Evolutionary conservation across 2,113 vertebrate genomes (phyloP).

Genomic region (Nothoprocta perdicaria): DNA sequence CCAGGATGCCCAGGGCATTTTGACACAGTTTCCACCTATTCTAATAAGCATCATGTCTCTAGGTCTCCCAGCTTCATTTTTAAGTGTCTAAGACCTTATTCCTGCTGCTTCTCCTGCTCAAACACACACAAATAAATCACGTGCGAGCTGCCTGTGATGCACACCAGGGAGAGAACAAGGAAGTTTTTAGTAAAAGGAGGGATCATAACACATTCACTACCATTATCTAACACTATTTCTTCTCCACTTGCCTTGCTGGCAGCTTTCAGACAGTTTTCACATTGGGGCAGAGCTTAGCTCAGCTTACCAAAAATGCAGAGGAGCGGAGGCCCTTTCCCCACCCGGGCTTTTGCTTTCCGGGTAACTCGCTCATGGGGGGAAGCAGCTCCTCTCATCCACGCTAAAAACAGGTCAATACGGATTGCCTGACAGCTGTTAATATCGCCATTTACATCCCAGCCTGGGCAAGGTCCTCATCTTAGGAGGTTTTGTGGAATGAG

Average conservation of each 20-base stretch:
- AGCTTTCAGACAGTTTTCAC: background rate
- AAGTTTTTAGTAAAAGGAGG: slow-evolving; percentile 44
- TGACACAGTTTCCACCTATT: slow-evolving; percentile 12
- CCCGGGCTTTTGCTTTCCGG: background rate
- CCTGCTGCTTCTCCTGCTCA: slow-evolving; percentile 14
- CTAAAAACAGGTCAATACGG: background rate
- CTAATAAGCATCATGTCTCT: background rate
- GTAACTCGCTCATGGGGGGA: background rate
- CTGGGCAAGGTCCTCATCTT: background rate
- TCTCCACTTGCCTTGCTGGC: slow-evolving; percentile 22
- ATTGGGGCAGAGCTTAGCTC: background rate
- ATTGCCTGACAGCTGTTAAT: rapidly evolving
- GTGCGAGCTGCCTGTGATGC: background rate
- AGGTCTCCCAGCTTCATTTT: slow-evolving; percentile 26
- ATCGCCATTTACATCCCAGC: background rate
- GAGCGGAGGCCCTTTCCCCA: background rate
- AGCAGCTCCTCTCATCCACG: background rate
- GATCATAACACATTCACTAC: background rate
- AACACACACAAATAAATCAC: slow-evolving; percentile 8
- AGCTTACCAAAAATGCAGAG: background rate
- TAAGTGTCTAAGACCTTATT: background rate
- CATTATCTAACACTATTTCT: slow-evolving; percentile 35
- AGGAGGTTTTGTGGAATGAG: background rate
- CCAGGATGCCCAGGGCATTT: slow-evolving; percentile 17
- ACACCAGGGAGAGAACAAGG: slow-evolving; percentile 39